Conservation (phyloP, 1,140 invertebrate species). For the Philaenus spumarius region DNA sequence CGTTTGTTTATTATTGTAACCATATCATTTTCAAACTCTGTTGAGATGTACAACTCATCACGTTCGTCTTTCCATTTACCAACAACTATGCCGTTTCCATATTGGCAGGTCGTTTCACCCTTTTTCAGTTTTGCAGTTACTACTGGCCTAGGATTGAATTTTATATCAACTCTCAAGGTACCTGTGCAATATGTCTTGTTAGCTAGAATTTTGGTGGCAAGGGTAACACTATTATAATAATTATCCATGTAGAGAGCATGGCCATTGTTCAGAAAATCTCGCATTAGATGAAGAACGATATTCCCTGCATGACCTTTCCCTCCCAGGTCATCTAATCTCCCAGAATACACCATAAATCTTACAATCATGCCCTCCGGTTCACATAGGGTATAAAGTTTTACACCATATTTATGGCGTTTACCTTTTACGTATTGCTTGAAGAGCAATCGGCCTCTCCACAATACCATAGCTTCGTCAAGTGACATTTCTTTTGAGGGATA, state of each 20-base stretch:
- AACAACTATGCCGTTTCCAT: constrained; percentile 37
- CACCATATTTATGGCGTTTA: constrained; percentile 7
- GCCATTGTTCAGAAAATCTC: constrained; percentile 2
- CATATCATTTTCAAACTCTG: constrained; percentile 14
- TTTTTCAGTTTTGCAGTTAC: constrained; percentile 36
- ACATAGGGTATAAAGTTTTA: constrained; percentile 17
- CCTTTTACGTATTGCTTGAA: constrained; percentile 7
- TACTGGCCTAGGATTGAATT: constrained; percentile 35
- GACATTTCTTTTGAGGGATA: constrained; percentile 27
- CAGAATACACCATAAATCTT: constrained; percentile 26
- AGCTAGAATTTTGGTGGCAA: constrained; percentile 37
- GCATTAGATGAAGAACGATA: constrained; percentile 15
- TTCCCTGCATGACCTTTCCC: constrained; percentile 19
- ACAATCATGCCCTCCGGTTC: constrained; percentile 22
- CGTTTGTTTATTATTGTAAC: neutral
- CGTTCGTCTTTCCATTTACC: constrained; percentile 40
- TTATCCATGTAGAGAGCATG: constrained; percentile 20
- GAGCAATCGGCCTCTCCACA: neutral
- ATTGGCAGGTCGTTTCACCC: constrained; percentile 33
- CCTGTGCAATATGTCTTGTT: constrained; percentile 42
- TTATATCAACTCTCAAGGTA: constrained; percentile 38
- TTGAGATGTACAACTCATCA: constrained; percentile 19
- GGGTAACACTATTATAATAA: constrained; percentile 26
- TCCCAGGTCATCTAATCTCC: constrained; percentile 10
- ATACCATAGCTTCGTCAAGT: constrained; percentile 4